phyloP scores from a whole-genome alignment of 2,888 invertebrate genomes.

The Emmelina monodactyla region DNA sequence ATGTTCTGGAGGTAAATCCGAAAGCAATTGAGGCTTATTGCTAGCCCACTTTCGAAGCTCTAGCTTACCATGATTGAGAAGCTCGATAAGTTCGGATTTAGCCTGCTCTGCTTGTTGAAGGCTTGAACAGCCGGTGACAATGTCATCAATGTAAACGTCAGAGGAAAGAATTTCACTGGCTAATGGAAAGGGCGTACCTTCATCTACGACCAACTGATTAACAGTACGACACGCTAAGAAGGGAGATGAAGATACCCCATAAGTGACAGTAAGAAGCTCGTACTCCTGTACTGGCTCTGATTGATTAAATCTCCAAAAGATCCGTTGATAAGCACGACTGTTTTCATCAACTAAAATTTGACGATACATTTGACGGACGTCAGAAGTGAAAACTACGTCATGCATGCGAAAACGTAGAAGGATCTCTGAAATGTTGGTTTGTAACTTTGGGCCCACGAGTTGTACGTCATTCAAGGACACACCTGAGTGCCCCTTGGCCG shows the following conservation, averaged over 20 bases:
- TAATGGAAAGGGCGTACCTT: constrained; percentile 7
- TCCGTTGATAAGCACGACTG: constrained; percentile 10
- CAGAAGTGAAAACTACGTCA: constrained; percentile 11
- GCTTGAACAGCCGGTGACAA: not conserved
- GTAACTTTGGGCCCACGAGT: constrained; percentile 10
- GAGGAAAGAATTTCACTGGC: constrained; percentile 1
- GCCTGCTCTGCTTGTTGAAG: not conserved
- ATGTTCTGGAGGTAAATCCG: too few relatives aligned
- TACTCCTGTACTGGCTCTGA: constrained; percentile 9
- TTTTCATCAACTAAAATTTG: constrained; percentile 9
- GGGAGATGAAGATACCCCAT: constrained; percentile 10
- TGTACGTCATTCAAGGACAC: constrained; percentile 7
- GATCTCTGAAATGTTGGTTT: constrained; percentile 10
- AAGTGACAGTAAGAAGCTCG: constrained; percentile 11
- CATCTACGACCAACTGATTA: constrained; percentile 11
- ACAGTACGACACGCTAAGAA: constrained; percentile 12
- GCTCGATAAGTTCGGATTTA: not conserved
- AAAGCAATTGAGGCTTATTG: too few relatives aligned
- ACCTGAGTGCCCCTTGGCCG: constrained; percentile 4
- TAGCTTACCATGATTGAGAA: too few relatives aligned
- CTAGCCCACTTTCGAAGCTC: too few relatives aligned
- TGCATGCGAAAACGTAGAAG: constrained; percentile 12
- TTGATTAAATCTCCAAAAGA: constrained; percentile 9
- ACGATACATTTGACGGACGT: constrained; percentile 12
- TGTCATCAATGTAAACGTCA: not conserved